Conservation (phyloP, 2,888 invertebrate genomes). For the Zaprionus bogoriensis region DNA sequence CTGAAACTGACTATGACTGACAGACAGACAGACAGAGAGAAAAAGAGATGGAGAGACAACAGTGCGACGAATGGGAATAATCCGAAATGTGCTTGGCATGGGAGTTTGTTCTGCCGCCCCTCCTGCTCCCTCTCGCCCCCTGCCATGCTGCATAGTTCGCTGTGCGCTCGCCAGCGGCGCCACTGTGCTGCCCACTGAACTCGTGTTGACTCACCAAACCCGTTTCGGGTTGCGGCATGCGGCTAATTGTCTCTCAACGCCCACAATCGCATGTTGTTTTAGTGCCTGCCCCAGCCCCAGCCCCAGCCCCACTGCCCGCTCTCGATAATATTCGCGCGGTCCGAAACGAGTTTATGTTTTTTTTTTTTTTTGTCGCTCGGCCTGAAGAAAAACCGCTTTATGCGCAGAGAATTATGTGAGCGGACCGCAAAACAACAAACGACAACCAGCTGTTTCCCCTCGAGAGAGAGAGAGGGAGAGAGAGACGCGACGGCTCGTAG, state of each 20-base stretch:
- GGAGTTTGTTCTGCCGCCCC: background rate
- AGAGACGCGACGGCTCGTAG: constrained; percentile 18
- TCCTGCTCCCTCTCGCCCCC: background rate
- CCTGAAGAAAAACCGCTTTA: constrained; percentile 41
- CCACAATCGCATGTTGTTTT: constrained; percentile 48
- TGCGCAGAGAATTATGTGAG: constrained; percentile 39
- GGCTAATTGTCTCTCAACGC: constrained; percentile 72
- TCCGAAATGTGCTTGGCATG: constrained; percentile 36
- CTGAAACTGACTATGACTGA: constrained; percentile 48
- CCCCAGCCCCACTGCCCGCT: too few species aligned
- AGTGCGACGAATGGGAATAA: constrained; percentile 27
- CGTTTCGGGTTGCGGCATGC: constrained; percentile 62
- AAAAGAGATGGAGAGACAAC: background rate
- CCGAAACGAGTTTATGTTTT: constrained; percentile 35
- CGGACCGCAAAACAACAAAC: constrained; percentile 40
- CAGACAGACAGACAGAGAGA: constrained; percentile 13
- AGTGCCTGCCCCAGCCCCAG: too few species aligned
- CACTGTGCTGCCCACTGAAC: constrained; percentile 5
- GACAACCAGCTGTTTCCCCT: constrained; percentile 13
- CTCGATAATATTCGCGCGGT: constrained; percentile 33
- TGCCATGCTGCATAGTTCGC: background rate
- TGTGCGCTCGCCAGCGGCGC: constrained; percentile 14
- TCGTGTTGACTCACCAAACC: constrained; percentile 20
- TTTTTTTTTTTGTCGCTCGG: background rate
- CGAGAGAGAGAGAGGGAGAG: constrained; percentile 1